Conservation (phyloP, 2,888 invertebrate genomes). For the Oscheius sp. region DNA sequence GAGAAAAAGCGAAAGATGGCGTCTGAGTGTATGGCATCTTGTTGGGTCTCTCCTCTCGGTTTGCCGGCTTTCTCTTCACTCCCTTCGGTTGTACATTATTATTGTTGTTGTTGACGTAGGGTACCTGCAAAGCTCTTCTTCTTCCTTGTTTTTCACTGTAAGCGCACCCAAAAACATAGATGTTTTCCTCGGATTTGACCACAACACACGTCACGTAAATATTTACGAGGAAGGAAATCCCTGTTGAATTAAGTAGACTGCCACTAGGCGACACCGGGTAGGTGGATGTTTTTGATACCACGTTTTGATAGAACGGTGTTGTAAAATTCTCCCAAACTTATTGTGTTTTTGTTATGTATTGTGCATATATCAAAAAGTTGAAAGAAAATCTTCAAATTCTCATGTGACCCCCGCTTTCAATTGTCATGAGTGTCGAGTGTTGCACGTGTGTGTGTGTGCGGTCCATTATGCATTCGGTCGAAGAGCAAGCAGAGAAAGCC, state of each 20-base stretch:
- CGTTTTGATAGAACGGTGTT: no score
- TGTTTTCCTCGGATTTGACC: conserved; percentile 30
- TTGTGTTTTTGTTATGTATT: no score
- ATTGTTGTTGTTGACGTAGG: not conserved
- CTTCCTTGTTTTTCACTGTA: not conserved
- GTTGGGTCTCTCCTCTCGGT: conserved; percentile 10
- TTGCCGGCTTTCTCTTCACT: conserved; percentile 17
- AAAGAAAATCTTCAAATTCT: no score
- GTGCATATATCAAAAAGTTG: no score
- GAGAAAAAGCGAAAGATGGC: conserved; percentile 15
- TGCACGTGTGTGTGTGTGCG: not conserved
- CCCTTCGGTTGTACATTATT: conserved; percentile 1
- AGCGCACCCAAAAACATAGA: not conserved
- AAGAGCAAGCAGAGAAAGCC: not conserved
- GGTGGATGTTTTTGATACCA: no score
- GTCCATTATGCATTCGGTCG: not conserved
- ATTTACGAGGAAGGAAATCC: conserved; percentile 2
- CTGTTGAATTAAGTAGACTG: no score
- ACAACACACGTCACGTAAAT: conserved; percentile 5
- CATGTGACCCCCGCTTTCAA: not conserved
- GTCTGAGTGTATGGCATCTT: conserved; percentile 23
- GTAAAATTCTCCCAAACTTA: no score
- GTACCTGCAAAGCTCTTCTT: conserved; percentile 21
- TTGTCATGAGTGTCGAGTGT: not conserved
- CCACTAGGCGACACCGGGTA: no score